phyloP scores from a whole-genome alignment of 2,113 vertebrate species.

The Orthonyx spaldingii region DNA sequence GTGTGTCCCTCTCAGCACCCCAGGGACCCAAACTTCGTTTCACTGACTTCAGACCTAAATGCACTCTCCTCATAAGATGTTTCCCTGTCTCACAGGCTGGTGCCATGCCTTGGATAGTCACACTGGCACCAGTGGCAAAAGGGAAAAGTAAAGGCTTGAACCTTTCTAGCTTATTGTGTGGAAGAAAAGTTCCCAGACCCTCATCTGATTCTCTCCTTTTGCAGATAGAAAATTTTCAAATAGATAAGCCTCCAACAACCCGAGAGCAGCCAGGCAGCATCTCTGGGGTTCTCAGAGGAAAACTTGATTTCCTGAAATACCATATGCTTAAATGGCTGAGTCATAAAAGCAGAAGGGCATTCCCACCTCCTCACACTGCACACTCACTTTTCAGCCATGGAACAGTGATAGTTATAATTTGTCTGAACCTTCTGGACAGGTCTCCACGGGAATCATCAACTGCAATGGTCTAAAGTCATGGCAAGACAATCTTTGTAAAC shows the following conservation, averaged over 20 bases:
- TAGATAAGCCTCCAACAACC: not conserved
- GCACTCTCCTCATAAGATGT: not conserved
- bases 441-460: not conserved
- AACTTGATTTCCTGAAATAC: not conserved
- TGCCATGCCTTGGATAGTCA: not conserved
- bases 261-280: not conserved
- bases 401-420: not conserved
- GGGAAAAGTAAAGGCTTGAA: not conserved
- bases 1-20: rapidly evolving
- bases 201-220: not conserved
- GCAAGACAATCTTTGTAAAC: not conserved
- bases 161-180: not conserved
- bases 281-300: not conserved
- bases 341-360: not conserved
- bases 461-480: not conserved
- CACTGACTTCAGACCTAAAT: not conserved
- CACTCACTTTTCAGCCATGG: not conserved
- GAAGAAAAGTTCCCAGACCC: not conserved
- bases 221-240: not conserved
- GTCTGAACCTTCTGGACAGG: not conserved
- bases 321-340: not conserved
- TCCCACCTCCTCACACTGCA: not conserved
- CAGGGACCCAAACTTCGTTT: not conserved
- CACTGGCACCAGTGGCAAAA: rapidly evolving
- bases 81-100: not conserved